These are phyloP conservation scores for Frankliniella fusca DNA, from an alignment of 2,888 invertebrate genomes.

Conservation along the genomic window DNA sequence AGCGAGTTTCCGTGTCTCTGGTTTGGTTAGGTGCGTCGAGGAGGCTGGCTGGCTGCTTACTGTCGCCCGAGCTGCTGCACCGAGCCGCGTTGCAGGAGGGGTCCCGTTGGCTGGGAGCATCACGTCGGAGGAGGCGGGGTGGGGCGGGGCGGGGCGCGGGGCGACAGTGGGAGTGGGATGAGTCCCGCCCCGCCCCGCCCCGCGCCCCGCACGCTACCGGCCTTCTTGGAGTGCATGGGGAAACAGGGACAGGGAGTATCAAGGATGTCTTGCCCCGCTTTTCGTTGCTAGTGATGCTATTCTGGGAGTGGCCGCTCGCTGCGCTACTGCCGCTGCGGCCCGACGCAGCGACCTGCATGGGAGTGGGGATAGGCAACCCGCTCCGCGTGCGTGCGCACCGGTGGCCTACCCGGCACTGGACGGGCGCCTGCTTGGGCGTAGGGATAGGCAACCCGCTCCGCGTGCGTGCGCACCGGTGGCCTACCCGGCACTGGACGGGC, in stretches of 20 bases:
- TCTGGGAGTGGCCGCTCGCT: background rate
- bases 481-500: background rate
- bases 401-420: background rate
- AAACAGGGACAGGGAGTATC: background rate
- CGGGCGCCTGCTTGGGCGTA: background rate
- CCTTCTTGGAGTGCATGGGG: background rate
- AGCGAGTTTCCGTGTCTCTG: too few relatives aligned
- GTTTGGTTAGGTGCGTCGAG: too few relatives aligned
- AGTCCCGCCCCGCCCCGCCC: background rate
- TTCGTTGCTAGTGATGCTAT: background rate
- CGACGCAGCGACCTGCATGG: background rate
- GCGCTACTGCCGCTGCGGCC: background rate
- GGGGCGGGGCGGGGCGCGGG: too few relatives aligned
- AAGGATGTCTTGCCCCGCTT: conserved; percentile 8
- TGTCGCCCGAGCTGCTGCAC: too few relatives aligned
- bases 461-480: background rate
- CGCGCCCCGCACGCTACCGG: background rate
- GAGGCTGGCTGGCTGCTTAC: too few relatives aligned
- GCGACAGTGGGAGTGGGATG: background rate
- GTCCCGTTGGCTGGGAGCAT: too few relatives aligned
- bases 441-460: background rate
- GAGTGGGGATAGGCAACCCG: background rate
- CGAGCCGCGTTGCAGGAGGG: too few relatives aligned
- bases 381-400: background rate
- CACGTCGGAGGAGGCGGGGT: too few relatives aligned